Conservation (phyloP, 2,797 vertebrate genomes). For the Atherinosoma microstoma region DNA sequence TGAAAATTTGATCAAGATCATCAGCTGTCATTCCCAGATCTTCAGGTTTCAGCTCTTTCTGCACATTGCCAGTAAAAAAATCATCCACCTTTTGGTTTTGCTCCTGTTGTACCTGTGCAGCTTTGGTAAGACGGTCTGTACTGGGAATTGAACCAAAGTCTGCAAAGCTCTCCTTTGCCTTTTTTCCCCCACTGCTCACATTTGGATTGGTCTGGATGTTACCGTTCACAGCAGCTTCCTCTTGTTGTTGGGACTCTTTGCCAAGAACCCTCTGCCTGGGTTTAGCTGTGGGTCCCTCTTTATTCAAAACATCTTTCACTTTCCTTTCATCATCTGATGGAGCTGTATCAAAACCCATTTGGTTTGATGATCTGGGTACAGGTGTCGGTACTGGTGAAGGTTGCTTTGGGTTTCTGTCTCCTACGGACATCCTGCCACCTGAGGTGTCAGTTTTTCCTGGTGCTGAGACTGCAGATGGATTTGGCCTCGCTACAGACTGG, state of each 20-base stretch:
- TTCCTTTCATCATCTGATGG: conserved; percentile 34
- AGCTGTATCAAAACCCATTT: conserved; percentile 22
- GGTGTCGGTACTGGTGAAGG: conserved; percentile 28
- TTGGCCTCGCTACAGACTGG: conserved; percentile 38
- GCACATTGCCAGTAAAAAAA: conserved; percentile 42
- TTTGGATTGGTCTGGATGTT: conserved; percentile 18
- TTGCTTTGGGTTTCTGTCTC: conserved; percentile 37
- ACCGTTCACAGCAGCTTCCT: conserved; percentile 34
- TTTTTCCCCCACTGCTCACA: conserved; percentile 33
- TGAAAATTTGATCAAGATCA: conserved; percentile 70
- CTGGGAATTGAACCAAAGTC: conserved; percentile 70
- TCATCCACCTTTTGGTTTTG: conserved; percentile 33
- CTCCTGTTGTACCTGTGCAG: conserved; percentile 63
- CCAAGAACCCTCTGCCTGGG: conserved; percentile 72
- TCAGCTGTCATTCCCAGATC: conserved; percentile 46
- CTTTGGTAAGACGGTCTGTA: conserved; percentile 53
- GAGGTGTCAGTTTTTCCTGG: conserved; percentile 17
- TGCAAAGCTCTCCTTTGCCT: conserved; percentile 29
- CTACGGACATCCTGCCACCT: conserved; percentile 20
- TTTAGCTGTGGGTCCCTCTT: conserved; percentile 72
- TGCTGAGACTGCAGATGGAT: conserved; percentile 24
- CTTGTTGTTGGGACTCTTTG: conserved; percentile 49
- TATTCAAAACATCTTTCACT: conserved; percentile 8
- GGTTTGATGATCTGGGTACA: conserved; percentile 47
- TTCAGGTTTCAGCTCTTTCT: conserved; percentile 49